Conservation (phyloP, 2,113 vertebrate species). For the Emberiza fucata region DNA sequence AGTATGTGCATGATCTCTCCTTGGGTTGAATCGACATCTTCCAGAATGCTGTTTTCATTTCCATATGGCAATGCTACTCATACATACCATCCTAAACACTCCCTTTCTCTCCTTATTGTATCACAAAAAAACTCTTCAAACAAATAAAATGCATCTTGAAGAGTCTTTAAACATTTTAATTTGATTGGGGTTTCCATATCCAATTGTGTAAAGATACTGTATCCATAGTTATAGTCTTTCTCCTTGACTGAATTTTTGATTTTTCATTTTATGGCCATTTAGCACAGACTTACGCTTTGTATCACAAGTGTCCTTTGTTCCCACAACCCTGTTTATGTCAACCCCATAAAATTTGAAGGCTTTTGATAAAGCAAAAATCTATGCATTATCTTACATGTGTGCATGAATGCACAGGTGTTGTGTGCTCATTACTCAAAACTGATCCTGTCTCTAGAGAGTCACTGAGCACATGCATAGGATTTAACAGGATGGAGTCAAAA, state of each 20-base stretch:
- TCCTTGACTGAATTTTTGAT: background rate
- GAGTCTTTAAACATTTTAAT: background rate
- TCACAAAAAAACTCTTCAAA: background rate
- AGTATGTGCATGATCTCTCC: background rate
- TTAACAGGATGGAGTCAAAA: background rate
- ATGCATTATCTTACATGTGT: background rate
- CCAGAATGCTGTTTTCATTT: background rate
- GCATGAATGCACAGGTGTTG: background rate
- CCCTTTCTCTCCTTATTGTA: background rate
- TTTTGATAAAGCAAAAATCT: background rate
- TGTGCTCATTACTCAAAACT: background rate
- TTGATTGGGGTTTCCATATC: background rate
- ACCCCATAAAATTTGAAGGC: background rate
- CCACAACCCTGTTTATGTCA: background rate
- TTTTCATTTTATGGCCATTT: background rate
- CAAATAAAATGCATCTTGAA: background rate
- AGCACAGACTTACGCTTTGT: background rate
- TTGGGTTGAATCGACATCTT: background rate
- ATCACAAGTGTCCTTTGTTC: background rate
- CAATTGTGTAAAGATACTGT: background rate
- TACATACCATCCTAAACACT: background rate
- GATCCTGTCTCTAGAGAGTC: background rate
- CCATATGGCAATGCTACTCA: background rate
- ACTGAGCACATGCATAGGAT: accelerated
- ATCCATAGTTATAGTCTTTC: background rate